Evolutionary conservation across 2,888 invertebrate genomes (phyloP).

Genomic region (Tridacna gigas): DNA sequence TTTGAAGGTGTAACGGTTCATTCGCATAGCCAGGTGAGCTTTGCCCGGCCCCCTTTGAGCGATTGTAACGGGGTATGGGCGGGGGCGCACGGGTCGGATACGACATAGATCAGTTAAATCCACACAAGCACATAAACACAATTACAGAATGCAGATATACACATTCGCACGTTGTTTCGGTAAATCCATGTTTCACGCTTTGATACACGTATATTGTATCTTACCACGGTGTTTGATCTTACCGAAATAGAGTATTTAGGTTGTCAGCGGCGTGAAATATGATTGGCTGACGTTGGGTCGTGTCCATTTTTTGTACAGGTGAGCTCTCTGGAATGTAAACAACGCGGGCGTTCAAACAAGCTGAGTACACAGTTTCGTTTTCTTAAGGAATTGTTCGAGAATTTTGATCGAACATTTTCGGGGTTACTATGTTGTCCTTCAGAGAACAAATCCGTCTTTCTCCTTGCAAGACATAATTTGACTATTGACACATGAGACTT

Average conservation of each 20-base stretch:
- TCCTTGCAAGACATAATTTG: no score
- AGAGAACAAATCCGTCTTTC: no score
- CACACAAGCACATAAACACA: slow-evolving; percentile 28
- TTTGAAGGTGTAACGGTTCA: slow-evolving; percentile 64
- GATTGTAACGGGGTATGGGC: slow-evolving; percentile 59
- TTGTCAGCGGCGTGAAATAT: slow-evolving; percentile 28
- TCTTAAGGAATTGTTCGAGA: background rate
- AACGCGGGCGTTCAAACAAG: background rate
- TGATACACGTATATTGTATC: slow-evolving; percentile 23
- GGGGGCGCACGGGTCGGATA: slow-evolving; percentile 58
- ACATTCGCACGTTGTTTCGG: slow-evolving; percentile 41
- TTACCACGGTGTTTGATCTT: slow-evolving; percentile 37
- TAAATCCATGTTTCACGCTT: slow-evolving; percentile 56
- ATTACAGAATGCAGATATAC: slow-evolving; percentile 20
- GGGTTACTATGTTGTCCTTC: background rate
- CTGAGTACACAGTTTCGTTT: slow-evolving; percentile 24
- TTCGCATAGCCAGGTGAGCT: slow-evolving; percentile 58
- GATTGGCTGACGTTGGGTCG: slow-evolving; percentile 56
- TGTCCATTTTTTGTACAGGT: slow-evolving; percentile 42
- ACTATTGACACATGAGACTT: no score
- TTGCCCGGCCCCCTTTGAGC: slow-evolving; percentile 34
- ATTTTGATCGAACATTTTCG: background rate
- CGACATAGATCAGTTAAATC: slow-evolving; percentile 35
- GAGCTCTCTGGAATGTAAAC: slow-evolving; percentile 47
- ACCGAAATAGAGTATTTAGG: slow-evolving; percentile 46